Evolutionary conservation across 2,888 invertebrate species (phyloP).

Genomic region (Priocnemis perturbator): DNA sequence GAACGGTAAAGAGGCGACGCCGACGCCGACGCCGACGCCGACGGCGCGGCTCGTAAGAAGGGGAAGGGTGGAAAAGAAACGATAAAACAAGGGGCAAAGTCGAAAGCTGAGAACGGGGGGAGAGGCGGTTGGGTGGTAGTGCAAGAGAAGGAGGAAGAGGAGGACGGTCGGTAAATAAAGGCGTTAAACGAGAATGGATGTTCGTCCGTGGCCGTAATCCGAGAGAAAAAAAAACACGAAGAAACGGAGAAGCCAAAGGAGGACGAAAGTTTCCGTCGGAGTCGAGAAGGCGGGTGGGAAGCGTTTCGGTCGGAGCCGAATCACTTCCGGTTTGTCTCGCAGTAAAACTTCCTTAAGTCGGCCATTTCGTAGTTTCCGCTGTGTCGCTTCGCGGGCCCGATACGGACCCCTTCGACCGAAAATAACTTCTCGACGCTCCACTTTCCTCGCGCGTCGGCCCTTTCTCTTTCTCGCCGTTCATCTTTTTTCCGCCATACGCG

Average conservation of each 20-base stretch:
- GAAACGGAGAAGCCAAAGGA: conserved; percentile 38
- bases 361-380: conserved; percentile 32
- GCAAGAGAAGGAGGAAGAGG: conserved; percentile 29
- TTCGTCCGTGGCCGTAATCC: conserved; percentile 66
- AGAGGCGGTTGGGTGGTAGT: neutral
- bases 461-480: neutral
- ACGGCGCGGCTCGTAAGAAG: conserved; percentile 15
- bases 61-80: conserved; percentile 26
- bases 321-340: conserved; percentile 71
- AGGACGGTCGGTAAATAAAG: conserved; percentile 67
- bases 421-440: conserved; percentile 47
- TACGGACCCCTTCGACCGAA: conserved; percentile 58
- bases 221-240: conserved; percentile 44
- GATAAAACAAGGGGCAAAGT: conserved; percentile 21
- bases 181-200: conserved; percentile 73
- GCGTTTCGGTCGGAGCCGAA: conserved; percentile 59
- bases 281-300: conserved; percentile 37
- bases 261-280: conserved; percentile 47
- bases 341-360: conserved; percentile 70
- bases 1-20: neutral
- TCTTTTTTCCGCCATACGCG: neutral
- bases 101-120: conserved; percentile 16
- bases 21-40: too few species aligned
- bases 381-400: conserved; percentile 44
- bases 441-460: conserved; percentile 5